Base-by-base conservation (phyloP, 2,888 invertebrate genomes). In the Caenorhabditis wallacei region DNA sequence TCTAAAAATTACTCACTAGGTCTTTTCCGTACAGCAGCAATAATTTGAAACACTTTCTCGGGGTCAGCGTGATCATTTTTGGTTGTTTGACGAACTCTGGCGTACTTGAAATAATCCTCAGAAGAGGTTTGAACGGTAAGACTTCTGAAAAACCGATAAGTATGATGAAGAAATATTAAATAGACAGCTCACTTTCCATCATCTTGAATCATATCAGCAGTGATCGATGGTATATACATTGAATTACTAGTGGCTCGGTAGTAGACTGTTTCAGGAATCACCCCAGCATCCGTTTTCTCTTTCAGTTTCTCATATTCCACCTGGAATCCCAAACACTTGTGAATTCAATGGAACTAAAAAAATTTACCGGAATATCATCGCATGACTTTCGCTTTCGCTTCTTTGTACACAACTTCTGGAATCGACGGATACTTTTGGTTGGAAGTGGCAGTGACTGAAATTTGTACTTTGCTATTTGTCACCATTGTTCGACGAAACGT, bases 31-130 rank as follows among this genome's bases (percentile, higher is more conserved):
- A 81, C 75, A 16, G 75, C 75, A 8, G 20, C 26, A 24, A 81
- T 70, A 1, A 81, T 48, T 16, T 56, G n/a, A 40, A 59, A 24
- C n/a, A 81, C 82, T 54, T 54, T 76, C 7, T 37, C 53, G 11
- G 75, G 75, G 2, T 76, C 71, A 18, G 82, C 76, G n/a, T 82
- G 71, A 54, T 82, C 76, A 18, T 13, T 26, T 48, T 82, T 82
- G 8, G 76, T 76, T 22, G 53, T 66, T 26, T 76, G 76, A 10
- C 61, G 66, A 18, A 66, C 68, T 30, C 82, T 57, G 0, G 46
- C 37, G 46, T 35, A 82, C 26, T 82, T 82, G 54, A 82, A 82
- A 13, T 64, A 71, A n/a, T 82, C 68, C 5, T 64, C 40, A 0
- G 48, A 37, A n/a, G 5, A 8, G n/a, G 64, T 51, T 46, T 30